Base-by-base conservation (phyloP, 2,888 invertebrate genomes). In the Hypsopygia costalis region DNA sequence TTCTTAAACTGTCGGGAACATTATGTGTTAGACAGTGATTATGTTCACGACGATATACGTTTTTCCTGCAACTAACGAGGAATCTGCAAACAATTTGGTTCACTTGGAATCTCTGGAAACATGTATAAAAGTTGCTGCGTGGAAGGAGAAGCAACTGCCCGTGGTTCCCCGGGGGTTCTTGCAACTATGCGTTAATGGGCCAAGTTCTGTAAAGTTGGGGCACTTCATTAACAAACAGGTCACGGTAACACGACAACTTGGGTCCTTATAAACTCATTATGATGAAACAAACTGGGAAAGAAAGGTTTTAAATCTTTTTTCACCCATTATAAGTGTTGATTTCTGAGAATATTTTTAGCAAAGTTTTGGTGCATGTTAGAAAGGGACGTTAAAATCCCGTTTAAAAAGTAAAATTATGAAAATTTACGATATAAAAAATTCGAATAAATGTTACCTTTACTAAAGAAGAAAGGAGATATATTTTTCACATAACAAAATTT, bases 161-260 rank as follows among this genome's bases (percentile, higher is more conserved):
- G 40, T 48, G 46, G 48, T 45, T 58, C 40, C 50, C 42, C 36
- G 46, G 16, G 16, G 16, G 49, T 51, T 46, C 43, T 43, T 49
- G 46, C 47, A 61, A 64, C 58, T 63, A 62, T 63, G 55, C 47
- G 55, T 49, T 71, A 69, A 72, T 70, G 65, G 65, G 49, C 46
- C 43, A 61, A 69, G 55, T 66, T 64, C 36, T 36, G 9, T 27
- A 20, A 36, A 46, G 22, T 45, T 31, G 45, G 37, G 46, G 46
- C 41, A 55, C 57, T 62, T 64, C 61, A 69, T 69, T 70, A 69
- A 66, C 61, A 57, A 27, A 4, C 9, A 21, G 30, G 10, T 29
- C 27, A 21, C 11, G 28, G 28, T 11, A 11, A 21, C 27, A 11
- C n/a, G 25, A 10, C 29, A 8, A 36, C n/a, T 4, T 16, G 29